Base-by-base conservation (phyloP, 2,797 vertebrate species). In the Periophthalmus magnuspinnatus region DNA sequence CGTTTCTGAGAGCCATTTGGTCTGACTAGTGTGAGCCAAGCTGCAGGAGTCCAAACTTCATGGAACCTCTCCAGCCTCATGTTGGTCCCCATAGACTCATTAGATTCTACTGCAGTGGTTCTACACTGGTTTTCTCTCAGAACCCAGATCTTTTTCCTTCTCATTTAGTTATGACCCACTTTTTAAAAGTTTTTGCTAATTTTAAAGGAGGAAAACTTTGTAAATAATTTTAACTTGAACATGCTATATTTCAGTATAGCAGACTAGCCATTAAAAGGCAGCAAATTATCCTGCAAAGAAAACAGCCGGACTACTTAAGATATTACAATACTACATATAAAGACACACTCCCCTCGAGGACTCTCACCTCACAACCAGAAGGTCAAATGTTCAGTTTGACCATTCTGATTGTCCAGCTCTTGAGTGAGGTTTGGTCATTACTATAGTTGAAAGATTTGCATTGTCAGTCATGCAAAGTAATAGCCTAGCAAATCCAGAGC, bases 111-210 rank as follows among this genome's bases (percentile, higher is more conserved):
- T 21, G 50, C 34, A 54, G 50, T n/a, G 65, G 32, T 45, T 67
- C 50, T 21, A 14, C 34, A 41, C 48, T 48, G 67, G 52, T 74
- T 47, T 47, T 38, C 32, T 67, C 22, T 66, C 52, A 36, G 22
- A 48, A 56, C 19, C 56, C 32, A 60, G 38, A 61, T 61, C n/a
- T 61, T 61, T 59, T 59, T 21, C 9, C 58, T 22, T 3, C 34
- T 61, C 59, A 61, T 61, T 61, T 61, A 61, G 1, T 60, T n/a
- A 33, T 61, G 59, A 38, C 59, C 59, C 59, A 61, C 59, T 61
- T 61, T 61, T 41, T 2, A 21, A n/a, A 61, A 61, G 19, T 60
- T 60, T 59, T 36, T 60, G 6, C 32, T n/a, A 36, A 60, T 58
- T 57, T 32, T 60, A 60, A 34, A 5, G 33, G 33, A 22, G 34